A percentile compares a stretch with the other conserved stretches of the same genome.
phyloP scores from a whole-genome alignment of 2,888 invertebrate species.

The Dryomyza anilis region DNA sequence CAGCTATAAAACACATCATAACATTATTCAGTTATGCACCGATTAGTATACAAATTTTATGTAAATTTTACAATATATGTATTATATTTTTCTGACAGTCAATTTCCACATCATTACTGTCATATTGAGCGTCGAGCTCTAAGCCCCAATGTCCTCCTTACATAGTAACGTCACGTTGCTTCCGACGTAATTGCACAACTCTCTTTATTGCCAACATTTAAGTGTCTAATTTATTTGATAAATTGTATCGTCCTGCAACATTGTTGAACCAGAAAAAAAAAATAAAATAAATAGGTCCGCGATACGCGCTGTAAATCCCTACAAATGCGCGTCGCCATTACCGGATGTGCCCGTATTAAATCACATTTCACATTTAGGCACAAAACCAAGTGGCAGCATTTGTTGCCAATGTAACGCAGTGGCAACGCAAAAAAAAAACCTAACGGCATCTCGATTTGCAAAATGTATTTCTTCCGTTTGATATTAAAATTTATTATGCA shows the following conservation, averaged over 20 bases:
- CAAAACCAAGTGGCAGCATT: background rate
- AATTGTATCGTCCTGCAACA: conserved; percentile 37
- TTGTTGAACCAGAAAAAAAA: conserved; percentile 2
- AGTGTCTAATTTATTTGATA: conserved; percentile 48
- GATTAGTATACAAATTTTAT: too few species aligned
- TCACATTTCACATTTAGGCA: conserved; percentile 6
- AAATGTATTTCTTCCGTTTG: conserved; percentile 52
- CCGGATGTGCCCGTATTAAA: background rate
- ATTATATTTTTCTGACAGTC: too few species aligned
- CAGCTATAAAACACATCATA: too few species aligned
- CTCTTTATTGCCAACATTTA: conserved; percentile 49
- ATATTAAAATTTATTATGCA: conserved; percentile 49
- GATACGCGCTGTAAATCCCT: background rate
- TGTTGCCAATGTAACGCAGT: background rate
- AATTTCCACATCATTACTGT: too few species aligned
- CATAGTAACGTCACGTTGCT: background rate
- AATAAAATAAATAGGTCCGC: too few species aligned
- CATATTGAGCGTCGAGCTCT: background rate
- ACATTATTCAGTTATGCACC: too few species aligned
- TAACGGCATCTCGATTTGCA: conserved; percentile 38
- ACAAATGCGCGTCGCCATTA: background rate
- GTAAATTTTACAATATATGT: too few species aligned
- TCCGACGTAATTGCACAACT: conserved; percentile 46
- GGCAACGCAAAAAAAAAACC: background rate
- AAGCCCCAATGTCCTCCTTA: background rate